Evolutionary conservation across 2,113 vertebrate genomes (phyloP), one percentile per base, ranked within the genome.

Genomic region (Tachycineta bicolor): DNA sequence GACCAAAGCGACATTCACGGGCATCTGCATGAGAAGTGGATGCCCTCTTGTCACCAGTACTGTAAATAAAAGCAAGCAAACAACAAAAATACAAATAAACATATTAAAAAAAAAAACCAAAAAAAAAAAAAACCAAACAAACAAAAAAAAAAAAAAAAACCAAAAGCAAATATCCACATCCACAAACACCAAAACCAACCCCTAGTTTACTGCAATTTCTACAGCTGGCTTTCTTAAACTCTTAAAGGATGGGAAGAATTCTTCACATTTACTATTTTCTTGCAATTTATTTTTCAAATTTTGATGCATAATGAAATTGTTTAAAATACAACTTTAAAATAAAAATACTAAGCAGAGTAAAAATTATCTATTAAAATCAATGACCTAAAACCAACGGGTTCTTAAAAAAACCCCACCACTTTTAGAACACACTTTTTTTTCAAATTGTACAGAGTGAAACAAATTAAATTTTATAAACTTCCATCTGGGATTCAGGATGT

Each of bases 391-490:
- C 6, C 19, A 62, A 87, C 0, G 4, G 10, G 4, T 65, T 50
- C 24, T 43, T 58, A 9, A 37, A 65, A 64, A 63, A 49, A 52
- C 9, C 9, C 2, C 8, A 31, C 1, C 5, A 62, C 24, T 67
- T 84, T 76, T 20, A 83, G 34, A 50, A 37, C 10, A 14, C 3
- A 1, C 2, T 37, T 74, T 18, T 60, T 46, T 52, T 12, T 17
- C 12, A 9, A 20, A 39, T 18, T 73, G 26, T 17, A n/a, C 8
- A 59, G 25, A 85, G 8, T 34, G 14, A 96, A 94, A 83, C 73
- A 89, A 93, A 89, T 90, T 63, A 79, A 44, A 69, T 47, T 53
- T 73, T 76, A 85, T 73, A 80, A 94, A 88, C 55, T 80, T 47
- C 82, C 79, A 89, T 82, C 69, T 92, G 84, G 75, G 55, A 85